Conservation (phyloP, 2,888 invertebrate genomes). For the Xestia c-nigrum region DNA sequence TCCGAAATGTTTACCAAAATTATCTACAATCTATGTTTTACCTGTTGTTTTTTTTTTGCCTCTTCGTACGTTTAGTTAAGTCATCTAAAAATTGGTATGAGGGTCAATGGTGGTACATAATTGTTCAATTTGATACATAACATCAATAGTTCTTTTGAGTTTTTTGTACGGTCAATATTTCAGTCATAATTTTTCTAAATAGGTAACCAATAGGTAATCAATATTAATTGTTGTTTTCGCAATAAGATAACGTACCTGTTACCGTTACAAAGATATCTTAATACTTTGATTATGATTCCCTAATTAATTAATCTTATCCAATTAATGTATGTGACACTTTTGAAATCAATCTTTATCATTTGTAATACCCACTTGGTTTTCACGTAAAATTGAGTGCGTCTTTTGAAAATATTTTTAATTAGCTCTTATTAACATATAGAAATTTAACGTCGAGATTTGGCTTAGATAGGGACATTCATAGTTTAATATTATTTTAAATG, state of each 20-base stretch:
- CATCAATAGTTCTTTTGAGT: conserved; percentile 16
- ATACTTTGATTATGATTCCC: conserved; percentile 19
- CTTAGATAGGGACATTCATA: background rate
- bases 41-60: too few relatives aligned
- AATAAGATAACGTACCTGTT: background rate
- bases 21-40: background rate
- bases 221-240: conserved; percentile 7
- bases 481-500: background rate
- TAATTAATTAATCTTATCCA: conserved; percentile 25
- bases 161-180: background rate
- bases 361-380: conserved; percentile 7
- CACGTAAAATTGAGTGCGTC: background rate
- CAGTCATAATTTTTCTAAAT: too few relatives aligned
- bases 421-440: background rate
- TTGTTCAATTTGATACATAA: too few relatives aligned
- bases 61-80: background rate
- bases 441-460: background rate
- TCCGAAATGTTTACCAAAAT: background rate
- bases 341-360: conserved; percentile 1
- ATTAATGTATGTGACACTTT: background rate
- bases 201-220: background rate
- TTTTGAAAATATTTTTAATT: background rate
- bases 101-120: background rate
- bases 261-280: conserved; percentile 28
- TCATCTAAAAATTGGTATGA: background rate